Evolutionary conservation across 2,888 invertebrate genomes (phyloP).

Genomic region (Amblyteles armatorius): DNA sequence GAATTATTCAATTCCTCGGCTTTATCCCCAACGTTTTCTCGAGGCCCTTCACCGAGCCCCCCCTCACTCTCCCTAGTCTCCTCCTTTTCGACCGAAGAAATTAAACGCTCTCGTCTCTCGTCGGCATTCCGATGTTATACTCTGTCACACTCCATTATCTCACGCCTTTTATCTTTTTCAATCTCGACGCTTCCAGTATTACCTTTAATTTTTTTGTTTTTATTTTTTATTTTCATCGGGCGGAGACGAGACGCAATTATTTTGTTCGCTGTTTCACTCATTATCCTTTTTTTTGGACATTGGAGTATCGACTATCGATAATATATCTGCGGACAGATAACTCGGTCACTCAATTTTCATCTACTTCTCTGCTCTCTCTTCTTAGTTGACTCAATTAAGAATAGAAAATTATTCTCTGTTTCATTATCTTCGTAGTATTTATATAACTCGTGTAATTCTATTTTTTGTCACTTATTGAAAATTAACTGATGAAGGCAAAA

Average conservation of each 20-base stretch:
- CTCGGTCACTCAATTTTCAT: not conserved
- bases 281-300: not conserved
- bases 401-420: not conserved
- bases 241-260: not conserved
- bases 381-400: not conserved
- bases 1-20: slow-evolving; percentile 78
- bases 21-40: slow-evolving; percentile 47
- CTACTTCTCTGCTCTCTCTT: not conserved
- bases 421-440: not conserved
- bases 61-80: slow-evolving; percentile 46
- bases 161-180: slow-evolving; percentile 26
- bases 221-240: not conserved
- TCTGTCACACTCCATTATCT: slow-evolving; percentile 26
- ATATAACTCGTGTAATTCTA: not conserved
- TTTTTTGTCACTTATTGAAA: not conserved
- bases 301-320: not conserved
- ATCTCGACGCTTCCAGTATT: not conserved
- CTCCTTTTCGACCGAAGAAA: slow-evolving; percentile 70
- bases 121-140: slow-evolving; percentile 51
- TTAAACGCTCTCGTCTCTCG: slow-evolving; percentile 33
- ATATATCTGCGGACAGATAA: not conserved
- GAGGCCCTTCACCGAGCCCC: slow-evolving; percentile 33
- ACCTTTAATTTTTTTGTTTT: not conserved
- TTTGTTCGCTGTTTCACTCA: not conserved
- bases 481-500: not conserved